Percentiles rank a stretch among this genome's conserved stretches.
These are phyloP conservation scores for Hedychridium roseum DNA, from an alignment of 2,888 invertebrate genomes.

Conservation along the genomic window DNA sequence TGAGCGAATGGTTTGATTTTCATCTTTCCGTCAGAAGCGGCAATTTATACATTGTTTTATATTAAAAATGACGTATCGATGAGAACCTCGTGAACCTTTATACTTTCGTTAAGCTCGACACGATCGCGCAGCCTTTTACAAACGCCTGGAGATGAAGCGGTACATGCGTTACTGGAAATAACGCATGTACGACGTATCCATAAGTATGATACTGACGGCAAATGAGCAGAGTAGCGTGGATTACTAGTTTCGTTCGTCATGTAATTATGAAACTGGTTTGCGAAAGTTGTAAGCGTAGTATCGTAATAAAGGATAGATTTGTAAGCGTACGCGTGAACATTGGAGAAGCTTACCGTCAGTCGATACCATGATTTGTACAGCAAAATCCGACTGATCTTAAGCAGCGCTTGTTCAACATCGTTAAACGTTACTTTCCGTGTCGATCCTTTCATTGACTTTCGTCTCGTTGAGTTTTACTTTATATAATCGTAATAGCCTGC, in stretches of 20 bases:
- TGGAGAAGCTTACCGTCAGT: constrained; percentile 34
- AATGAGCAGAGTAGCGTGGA: constrained; percentile 32
- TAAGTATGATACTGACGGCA: constrained; percentile 32
- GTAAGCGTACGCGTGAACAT: constrained; percentile 34
- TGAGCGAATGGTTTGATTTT: constrained; percentile 37
- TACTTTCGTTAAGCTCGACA: too few relatives aligned
- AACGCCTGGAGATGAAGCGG: constrained; percentile 34
- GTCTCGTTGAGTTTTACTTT: constrained; percentile 30
- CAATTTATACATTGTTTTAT: not conserved
- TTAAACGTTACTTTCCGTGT: constrained; percentile 39
- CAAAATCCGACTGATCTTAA: constrained; percentile 31
- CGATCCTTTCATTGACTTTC: constrained; percentile 26
- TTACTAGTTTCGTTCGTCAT: constrained; percentile 32
- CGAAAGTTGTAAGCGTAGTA: constrained; percentile 34
- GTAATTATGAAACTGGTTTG: constrained; percentile 28
- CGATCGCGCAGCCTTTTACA: too few relatives aligned
- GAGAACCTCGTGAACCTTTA: too few relatives aligned
- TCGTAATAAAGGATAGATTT: constrained; percentile 36
- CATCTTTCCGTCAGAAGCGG: constrained; percentile 13
- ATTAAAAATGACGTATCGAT: too few relatives aligned
- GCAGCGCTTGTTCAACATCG: constrained; percentile 34
- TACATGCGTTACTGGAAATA: constrained; percentile 34
- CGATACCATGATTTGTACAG: constrained; percentile 39
- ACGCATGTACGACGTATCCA: constrained; percentile 32
- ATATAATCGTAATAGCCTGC: constrained; percentile 20